Conservation (phyloP, 2,113 vertebrate species). For the Menura novaehollandiae region DNA sequence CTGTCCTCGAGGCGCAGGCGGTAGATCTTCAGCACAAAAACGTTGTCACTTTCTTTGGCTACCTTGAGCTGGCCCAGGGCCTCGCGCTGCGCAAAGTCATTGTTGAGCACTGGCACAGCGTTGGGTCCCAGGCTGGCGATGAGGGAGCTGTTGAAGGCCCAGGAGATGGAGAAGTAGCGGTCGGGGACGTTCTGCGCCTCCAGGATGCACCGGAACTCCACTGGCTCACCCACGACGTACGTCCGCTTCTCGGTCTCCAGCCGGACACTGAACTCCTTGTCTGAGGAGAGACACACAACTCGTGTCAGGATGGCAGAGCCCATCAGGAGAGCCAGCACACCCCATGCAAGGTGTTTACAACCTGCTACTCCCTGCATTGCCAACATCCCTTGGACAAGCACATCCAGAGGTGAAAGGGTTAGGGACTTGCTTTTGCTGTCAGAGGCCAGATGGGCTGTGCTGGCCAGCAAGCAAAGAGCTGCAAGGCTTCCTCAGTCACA, state of each 20-base stretch:
- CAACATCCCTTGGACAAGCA: accelerated
- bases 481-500: background rate
- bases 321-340: background rate
- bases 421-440: background rate
- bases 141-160: conserved; percentile 98
- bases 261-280: conserved; percentile 93
- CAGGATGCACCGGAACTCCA: conserved; percentile 92
- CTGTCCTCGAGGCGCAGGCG: conserved; percentile 85
- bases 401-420: background rate
- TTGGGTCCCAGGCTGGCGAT: conserved; percentile 92
- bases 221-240: conserved; percentile 89
- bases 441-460: background rate
- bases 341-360: accelerated
- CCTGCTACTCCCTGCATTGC: background rate
- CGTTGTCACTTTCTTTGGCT: conserved; percentile 82
- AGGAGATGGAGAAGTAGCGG: conserved; percentile 95
- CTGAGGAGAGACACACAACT: conserved; percentile 60
- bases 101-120: conserved; percentile 87
- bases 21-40: conserved; percentile 92
- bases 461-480: background rate
- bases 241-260: conserved; percentile 90
- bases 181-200: conserved; percentile 91
- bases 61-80: conserved; percentile 87
- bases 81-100: conserved; percentile 85
- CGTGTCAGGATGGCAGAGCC: background rate